These are phyloP conservation scores for Oreotragus oreotragus DNA, from an alignment of 2,113 vertebrate species.

Conservation along the genomic window DNA sequence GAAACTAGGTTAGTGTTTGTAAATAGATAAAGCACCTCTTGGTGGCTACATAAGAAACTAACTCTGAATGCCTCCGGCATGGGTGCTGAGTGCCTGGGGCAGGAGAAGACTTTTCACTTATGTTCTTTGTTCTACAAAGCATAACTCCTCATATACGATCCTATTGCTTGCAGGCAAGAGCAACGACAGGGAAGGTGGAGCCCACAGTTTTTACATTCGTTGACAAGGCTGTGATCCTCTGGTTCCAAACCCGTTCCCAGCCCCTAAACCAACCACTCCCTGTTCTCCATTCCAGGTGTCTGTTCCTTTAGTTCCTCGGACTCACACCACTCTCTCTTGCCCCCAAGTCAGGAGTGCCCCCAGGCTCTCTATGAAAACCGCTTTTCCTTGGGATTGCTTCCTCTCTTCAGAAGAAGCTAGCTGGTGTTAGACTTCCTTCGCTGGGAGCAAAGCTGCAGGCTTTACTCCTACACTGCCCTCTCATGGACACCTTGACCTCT, in stretches of 20 bases:
- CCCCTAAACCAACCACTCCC: neutral
- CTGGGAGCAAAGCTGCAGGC: fast-evolving
- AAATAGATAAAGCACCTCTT: neutral
- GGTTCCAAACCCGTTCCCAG: neutral
- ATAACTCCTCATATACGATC: neutral
- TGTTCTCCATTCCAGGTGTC: neutral
- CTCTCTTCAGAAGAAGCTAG: neutral
- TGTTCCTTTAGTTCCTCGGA: neutral
- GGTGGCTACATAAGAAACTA: neutral
- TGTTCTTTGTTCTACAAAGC: neutral
- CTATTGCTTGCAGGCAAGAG: neutral
- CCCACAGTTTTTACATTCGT: neutral
- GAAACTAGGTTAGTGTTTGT: neutral
- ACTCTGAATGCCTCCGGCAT: neutral
- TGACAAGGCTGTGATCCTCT: neutral
- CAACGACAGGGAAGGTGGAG: no score
- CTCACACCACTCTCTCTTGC: neutral
- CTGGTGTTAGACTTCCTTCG: neutral
- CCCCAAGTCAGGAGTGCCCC: neutral
- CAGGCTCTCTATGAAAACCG: neutral
- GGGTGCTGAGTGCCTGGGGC: neutral
- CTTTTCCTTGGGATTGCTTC: neutral
- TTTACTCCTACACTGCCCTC: neutral
- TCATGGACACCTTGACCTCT: neutral
- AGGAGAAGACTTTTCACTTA: neutral